Evolutionary conservation across 2,888 invertebrate species (phyloP).

Genomic region (Stegophylla sp.): DNA sequence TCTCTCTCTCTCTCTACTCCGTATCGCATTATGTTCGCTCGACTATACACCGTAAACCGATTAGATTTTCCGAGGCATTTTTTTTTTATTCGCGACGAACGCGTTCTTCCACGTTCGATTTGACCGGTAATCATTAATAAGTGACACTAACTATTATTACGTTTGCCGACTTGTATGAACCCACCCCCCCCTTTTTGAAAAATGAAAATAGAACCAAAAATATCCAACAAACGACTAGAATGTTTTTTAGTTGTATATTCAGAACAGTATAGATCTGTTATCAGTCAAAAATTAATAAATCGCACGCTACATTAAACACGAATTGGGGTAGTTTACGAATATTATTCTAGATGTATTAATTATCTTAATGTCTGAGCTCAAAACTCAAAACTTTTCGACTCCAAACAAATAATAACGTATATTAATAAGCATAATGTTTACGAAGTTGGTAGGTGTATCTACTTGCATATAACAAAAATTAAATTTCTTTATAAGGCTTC

Average conservation of each 20-base stretch:
- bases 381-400: neutral
- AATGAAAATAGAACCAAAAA: neutral
- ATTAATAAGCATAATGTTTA: neutral
- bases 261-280: neutral
- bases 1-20: too few species aligned
- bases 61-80: neutral
- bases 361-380: neutral
- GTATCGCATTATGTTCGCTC: neutral
- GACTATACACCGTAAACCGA: neutral
- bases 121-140: too few species aligned
- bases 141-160: too few species aligned
- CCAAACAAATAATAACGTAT: neutral
- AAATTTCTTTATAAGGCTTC: neutral
- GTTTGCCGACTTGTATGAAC: too few species aligned
- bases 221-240: neutral
- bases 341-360: neutral
- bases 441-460: neutral
- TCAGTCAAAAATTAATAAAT: slow-evolving; percentile 20
- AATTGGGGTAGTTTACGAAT: neutral
- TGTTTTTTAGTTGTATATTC: neutral
- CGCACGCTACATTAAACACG: slow-evolving; percentile 6
- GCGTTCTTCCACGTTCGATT: too few species aligned
- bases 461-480: neutral
- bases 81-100: too few species aligned
- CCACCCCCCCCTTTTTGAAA: too few species aligned